These are phyloP conservation scores for Seladonia tumulorum DNA, from an alignment of 2,888 invertebrate species.

Conservation along the genomic window DNA sequence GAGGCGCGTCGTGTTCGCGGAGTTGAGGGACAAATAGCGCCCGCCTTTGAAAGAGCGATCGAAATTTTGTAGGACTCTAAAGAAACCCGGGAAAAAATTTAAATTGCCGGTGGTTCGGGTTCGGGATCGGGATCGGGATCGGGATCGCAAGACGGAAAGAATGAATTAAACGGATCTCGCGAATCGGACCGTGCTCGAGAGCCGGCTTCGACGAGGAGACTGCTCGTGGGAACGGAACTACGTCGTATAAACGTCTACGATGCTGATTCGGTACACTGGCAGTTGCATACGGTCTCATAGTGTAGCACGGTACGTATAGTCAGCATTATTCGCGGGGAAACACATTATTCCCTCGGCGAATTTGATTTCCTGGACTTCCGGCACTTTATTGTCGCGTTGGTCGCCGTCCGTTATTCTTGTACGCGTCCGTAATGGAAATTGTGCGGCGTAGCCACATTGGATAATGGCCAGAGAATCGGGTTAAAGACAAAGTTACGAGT, in stretches of 20 bases:
- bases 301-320: conserved; percentile 39
- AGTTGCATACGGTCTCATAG: not conserved
- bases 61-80: not conserved
- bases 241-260: conserved; percentile 16
- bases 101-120: not conserved
- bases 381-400: conserved; percentile 55
- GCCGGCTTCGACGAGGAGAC: not conserved
- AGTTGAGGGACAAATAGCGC: no score
- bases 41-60: not conserved
- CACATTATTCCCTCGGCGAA: conserved; percentile 45
- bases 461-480: conserved; percentile 63
- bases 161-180: not conserved
- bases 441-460: conserved; percentile 48
- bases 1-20: no score
- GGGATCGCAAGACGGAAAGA: no score
- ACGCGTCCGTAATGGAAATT: conserved; percentile 64
- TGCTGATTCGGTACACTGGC: not conserved
- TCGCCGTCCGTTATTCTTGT: conserved; percentile 56
- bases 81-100: not conserved
- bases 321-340: conserved; percentile 41
- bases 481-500: conserved; percentile 63
- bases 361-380: conserved; percentile 69
- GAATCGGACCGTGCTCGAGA: not conserved
- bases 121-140: no score
- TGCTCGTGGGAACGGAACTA: conserved; percentile 15